phyloP scores from a whole-genome alignment of 2,113 vertebrate species.

The Tragelaphus imberbis region DNA sequence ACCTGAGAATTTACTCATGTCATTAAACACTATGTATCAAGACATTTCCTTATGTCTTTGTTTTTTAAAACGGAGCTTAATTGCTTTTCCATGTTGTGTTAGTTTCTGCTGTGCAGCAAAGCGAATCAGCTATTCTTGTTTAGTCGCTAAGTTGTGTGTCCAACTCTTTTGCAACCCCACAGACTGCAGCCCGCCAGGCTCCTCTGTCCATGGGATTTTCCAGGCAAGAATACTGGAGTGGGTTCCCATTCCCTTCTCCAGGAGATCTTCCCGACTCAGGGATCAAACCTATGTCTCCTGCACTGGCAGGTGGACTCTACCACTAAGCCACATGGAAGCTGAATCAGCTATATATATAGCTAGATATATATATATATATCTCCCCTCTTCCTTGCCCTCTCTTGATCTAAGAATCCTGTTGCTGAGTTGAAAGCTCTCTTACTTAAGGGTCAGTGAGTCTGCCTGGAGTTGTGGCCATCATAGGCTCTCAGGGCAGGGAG shows the following conservation, averaged over 20 bases:
- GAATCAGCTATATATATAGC: background rate
- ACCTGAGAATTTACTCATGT: background rate
- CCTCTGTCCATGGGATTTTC: background rate
- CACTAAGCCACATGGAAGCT: background rate
- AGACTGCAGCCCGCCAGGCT: background rate
- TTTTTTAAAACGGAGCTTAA: background rate
- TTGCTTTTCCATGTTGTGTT: background rate
- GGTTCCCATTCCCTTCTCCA: background rate
- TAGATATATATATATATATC: too few relatives aligned
- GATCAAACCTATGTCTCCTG: background rate
- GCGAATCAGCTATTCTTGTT: background rate
- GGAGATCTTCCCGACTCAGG: background rate
- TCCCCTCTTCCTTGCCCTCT: background rate
- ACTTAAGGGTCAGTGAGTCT: background rate
- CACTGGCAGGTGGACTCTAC: background rate
- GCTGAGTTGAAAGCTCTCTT: background rate
- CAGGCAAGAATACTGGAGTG: background rate
- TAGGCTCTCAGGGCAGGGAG: background rate
- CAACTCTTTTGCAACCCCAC: background rate
- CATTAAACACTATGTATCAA: background rate
- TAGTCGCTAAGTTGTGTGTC: background rate
- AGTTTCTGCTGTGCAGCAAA: background rate
- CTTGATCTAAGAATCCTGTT: background rate
- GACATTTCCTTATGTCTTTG: background rate
- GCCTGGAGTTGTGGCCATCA: background rate